These are phyloP conservation scores for Parazoanthus swiftii DNA, from an alignment of 92 coral and sea anemone genomes.

Conservation along the genomic window DNA sequence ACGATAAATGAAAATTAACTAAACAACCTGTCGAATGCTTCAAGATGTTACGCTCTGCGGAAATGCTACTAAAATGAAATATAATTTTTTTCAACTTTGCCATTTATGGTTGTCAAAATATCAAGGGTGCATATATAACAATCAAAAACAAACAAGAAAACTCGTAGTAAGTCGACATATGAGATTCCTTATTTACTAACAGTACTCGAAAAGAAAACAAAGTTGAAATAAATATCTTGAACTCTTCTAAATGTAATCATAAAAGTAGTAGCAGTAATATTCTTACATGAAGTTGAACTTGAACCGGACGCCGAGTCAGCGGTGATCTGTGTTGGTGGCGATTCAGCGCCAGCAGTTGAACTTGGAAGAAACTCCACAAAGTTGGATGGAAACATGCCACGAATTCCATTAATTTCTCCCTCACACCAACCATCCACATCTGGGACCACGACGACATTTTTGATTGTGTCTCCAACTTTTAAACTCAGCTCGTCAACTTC, in stretches of 20 bases:
- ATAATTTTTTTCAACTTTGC: not conserved
- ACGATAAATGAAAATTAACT: not conserved
- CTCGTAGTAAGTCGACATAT: not conserved
- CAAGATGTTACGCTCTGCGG: not conserved
- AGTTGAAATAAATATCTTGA: not conserved
- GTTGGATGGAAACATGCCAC: slow-evolving; percentile 88
- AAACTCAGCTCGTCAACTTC: slow-evolving; percentile 76
- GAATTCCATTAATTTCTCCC: slow-evolving; percentile 79
- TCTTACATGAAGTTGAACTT: not conserved
- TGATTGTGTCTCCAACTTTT: slow-evolving; percentile 74
- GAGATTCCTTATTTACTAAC: not conserved
- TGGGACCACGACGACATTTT: slow-evolving; percentile 56
- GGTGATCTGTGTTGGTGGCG: slow-evolving; percentile 16
- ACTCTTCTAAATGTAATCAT: not conserved
- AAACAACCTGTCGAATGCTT: not conserved
- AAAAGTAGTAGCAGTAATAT: not conserved
- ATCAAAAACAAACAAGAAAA: not conserved
- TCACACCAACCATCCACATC: slow-evolving; percentile 94
- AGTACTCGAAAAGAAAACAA: slow-evolving; percentile 6
- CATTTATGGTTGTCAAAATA: not conserved
- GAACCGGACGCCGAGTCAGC: slow-evolving; percentile 36
- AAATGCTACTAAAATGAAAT: not conserved
- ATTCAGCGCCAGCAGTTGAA: slow-evolving; percentile 20
- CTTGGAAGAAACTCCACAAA: slow-evolving; percentile 70
- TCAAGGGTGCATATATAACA: not conserved